A percentile compares a stretch with the other conserved stretches of the same genome.
Conservation (phyloP, 2,797 vertebrate species). For the Spatula clypeata region DNA sequence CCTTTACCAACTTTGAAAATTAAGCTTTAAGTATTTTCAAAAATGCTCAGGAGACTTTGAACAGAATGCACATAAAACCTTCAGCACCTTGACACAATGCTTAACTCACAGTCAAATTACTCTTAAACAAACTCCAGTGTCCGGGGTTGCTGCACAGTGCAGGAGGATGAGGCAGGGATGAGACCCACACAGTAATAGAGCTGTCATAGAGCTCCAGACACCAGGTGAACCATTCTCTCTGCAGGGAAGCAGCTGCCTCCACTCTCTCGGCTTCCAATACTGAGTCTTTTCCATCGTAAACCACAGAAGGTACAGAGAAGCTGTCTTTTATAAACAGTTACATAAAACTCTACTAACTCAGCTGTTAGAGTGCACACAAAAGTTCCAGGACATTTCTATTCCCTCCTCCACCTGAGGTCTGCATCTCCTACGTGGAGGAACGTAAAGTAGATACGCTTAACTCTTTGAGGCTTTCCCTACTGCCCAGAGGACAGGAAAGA, state of each 20-base stretch:
- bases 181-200: background rate
- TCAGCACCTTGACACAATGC: background rate
- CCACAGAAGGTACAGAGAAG: background rate
- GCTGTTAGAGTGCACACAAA: background rate
- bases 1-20: conserved; percentile 27
- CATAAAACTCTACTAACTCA: conserved; percentile 6
- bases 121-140: background rate
- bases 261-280: background rate
- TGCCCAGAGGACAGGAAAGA: background rate
- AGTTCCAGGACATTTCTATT: background rate
- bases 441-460: background rate
- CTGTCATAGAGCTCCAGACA: conserved; percentile 9
- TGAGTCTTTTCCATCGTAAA: background rate
- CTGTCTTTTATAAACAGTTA: conserved; percentile 1
- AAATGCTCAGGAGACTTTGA: background rate
- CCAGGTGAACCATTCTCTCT: conserved; percentile 7
- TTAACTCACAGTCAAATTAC: background rate
- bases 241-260: background rate
- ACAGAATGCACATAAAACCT: background rate
- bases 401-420: background rate
- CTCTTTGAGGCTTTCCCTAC: background rate
- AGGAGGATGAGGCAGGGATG: background rate
- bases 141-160: background rate
- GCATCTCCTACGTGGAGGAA: background rate
- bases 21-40: background rate